Evolutionary conservation across 2,888 invertebrate genomes (phyloP).

Genomic region (Hirtodrosophila confusa): DNA sequence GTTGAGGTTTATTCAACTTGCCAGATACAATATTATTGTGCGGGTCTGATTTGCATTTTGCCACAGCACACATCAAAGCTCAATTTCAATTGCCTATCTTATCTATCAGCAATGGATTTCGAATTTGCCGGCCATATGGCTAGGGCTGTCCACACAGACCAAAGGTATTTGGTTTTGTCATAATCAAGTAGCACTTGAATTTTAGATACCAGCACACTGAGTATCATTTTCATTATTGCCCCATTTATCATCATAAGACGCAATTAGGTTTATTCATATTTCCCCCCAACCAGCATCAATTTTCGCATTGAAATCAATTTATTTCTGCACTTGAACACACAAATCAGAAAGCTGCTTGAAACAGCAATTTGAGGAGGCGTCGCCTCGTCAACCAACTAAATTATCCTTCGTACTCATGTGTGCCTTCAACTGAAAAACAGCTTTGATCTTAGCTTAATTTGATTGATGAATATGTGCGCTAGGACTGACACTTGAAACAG

Average conservation of each 20-base stretch:
- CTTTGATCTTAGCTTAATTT: constrained; percentile 57
- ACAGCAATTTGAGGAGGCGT: constrained; percentile 42
- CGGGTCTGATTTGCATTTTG: constrained; percentile 46
- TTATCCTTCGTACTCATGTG: constrained; percentile 33
- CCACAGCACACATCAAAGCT: constrained; percentile 1
- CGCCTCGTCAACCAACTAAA: constrained; percentile 2
- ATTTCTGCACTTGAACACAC: neutral
- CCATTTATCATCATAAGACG: constrained; percentile 30
- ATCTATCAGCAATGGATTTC: constrained; percentile 6
- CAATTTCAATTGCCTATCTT: constrained; percentile 23
- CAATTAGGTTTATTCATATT: constrained; percentile 1
- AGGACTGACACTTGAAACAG: constrained; percentile 49
- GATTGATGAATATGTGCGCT: constrained; percentile 59
- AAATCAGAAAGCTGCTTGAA: constrained; percentile 36
- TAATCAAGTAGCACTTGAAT: neutral
- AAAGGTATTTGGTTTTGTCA: neutral
- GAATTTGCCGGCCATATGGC: neutral
- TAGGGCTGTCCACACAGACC: neutral
- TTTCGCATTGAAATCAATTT: constrained; percentile 46
- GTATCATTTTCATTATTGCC: too few species aligned
- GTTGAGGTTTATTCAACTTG: constrained; percentile 70
- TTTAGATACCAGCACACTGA: too few species aligned
- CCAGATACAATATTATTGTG: constrained; percentile 16
- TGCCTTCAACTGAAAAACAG: constrained; percentile 33
- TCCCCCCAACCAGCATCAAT: constrained; percentile 42